A percentile compares a stretch with the other conserved stretches of the same genome.
These are phyloP conservation scores for Phyllopteryx taeniolatus DNA, from an alignment of 2,113 vertebrate species.

Conservation along the genomic window DNA sequence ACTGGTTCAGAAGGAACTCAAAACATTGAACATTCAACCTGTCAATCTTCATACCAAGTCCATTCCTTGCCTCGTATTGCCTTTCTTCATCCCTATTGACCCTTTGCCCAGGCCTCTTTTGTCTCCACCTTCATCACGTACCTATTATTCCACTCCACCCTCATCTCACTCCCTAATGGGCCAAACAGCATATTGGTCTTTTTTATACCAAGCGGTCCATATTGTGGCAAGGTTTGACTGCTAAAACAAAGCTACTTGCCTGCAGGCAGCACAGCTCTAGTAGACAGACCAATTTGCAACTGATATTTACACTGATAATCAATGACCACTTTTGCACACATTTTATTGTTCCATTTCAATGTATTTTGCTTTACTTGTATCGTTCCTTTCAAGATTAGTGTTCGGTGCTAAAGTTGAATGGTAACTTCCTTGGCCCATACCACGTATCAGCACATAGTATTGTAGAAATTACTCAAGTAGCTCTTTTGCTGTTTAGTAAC, in stretches of 20 bases:
- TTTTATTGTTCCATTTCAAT: not conserved
- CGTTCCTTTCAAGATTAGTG: too few species aligned
- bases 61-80: not conserved
- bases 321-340: not conserved
- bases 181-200: slow-evolving; percentile 9
- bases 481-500: too few species aligned
- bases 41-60: not conserved
- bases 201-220: slow-evolving; percentile 35
- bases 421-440: not conserved
- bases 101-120: too few species aligned
- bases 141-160: not conserved
- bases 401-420: not conserved
- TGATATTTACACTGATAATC: too few species aligned
- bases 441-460: too few species aligned
- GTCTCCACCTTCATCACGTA: not conserved
- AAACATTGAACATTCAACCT: slow-evolving; percentile 34
- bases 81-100: not conserved
- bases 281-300: not conserved
- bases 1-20: slow-evolving; percentile 45
- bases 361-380: not conserved
- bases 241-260: slow-evolving; percentile 19
- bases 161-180: not conserved
- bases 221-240: slow-evolving; percentile 22
- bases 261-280: not conserved
- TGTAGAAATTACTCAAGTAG: too few species aligned